Percentiles rank a stretch among this genome's conserved stretches.
Evolutionary conservation across 2,888 invertebrate species (phyloP).

Genomic region (Cremastinae sp.): DNA sequence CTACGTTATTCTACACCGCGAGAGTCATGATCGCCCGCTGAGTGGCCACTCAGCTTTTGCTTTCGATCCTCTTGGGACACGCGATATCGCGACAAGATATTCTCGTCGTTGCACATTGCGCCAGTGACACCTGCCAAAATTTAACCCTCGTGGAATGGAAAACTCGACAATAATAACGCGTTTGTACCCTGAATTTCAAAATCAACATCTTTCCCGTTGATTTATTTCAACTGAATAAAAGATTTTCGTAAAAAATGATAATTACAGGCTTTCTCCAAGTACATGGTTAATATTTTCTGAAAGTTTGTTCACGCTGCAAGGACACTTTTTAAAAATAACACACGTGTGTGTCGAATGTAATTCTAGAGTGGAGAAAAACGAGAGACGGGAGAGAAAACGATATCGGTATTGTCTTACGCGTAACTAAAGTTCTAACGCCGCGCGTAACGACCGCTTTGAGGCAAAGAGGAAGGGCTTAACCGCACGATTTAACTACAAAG

Average conservation of each 20-base stretch:
- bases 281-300: too few relatives aligned
- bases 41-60: constrained; percentile 35
- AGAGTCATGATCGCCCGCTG: constrained; percentile 65
- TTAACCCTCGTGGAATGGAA: background rate
- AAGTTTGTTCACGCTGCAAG: constrained; percentile 30
- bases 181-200: too few relatives aligned
- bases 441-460: background rate
- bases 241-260: too few relatives aligned
- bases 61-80: constrained; percentile 63
- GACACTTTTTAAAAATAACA: constrained; percentile 15
- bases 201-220: too few relatives aligned
- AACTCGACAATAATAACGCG: too few relatives aligned
- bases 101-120: constrained; percentile 33
- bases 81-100: constrained; percentile 63
- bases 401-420: constrained; percentile 55
- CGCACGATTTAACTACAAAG: background rate
- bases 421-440: constrained; percentile 4
- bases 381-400: constrained; percentile 34
- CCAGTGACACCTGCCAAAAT: constrained; percentile 22
- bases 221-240: too few relatives aligned
- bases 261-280: too few relatives aligned
- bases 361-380: constrained; percentile 38
- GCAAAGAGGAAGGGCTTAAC: constrained; percentile 3
- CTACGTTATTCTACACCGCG: constrained; percentile 68
- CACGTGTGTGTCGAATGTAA: constrained; percentile 32